Percentiles rank a stretch among this genome's conserved stretches.
Conservation (phyloP, 2,797 vertebrate genomes). For the Smutsia temminckii region DNA sequence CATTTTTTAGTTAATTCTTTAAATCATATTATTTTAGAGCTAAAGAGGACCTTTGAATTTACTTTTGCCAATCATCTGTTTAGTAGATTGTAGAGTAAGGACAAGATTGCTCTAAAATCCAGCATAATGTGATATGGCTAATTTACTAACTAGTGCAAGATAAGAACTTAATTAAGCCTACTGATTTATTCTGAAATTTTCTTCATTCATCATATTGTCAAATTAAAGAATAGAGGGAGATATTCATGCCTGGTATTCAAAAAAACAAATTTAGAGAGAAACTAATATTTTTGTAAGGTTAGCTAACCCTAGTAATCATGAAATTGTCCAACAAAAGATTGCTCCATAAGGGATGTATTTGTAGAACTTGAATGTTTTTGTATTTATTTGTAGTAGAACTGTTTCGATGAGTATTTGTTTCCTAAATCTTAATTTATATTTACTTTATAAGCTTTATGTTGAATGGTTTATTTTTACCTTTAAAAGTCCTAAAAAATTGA, state of each 20-base stretch:
- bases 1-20: not conserved
- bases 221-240: not conserved
- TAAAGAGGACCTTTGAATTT: not conserved
- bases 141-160: not conserved
- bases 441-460: conserved; percentile 3
- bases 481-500: not conserved
- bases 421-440: conserved; percentile 12
- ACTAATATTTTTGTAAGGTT: conserved; percentile 11
- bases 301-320: not conserved
- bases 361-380: not conserved
- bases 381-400: not conserved
- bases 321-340: not conserved
- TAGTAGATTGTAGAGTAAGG: not conserved
- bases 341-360: not conserved
- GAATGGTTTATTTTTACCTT: conserved; percentile 6
- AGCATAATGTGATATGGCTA: not conserved
- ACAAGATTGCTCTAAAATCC: not conserved
- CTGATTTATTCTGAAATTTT: conserved; percentile 33
- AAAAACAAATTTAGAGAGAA: conserved; percentile 1
- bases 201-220: conserved; percentile 23
- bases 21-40: conserved; percentile 5
- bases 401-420: conserved; percentile 6
- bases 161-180: conserved; percentile 43
- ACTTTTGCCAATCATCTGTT: not conserved
- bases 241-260: not conserved